Evolutionary conservation across 2,113 vertebrate species (phyloP).

Genomic region (Illadopsis cleaveri): DNA sequence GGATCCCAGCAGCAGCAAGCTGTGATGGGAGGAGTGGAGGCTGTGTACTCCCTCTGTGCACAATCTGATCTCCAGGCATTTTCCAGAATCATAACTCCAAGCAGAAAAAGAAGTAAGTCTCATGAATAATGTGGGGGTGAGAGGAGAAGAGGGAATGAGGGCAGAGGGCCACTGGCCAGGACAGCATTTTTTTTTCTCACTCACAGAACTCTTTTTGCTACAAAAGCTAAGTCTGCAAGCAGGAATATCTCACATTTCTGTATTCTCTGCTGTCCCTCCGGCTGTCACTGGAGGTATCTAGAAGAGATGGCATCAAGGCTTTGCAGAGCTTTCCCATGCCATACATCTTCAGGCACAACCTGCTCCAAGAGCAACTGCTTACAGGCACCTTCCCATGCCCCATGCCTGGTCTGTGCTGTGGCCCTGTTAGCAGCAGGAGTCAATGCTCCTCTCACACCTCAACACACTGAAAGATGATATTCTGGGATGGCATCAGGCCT

Average conservation of each 20-base stretch:
- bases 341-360: neutral
- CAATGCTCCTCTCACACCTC: neutral
- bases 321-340: neutral
- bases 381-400: neutral
- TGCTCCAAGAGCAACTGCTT: neutral
- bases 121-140: neutral
- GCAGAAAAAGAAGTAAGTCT: neutral
- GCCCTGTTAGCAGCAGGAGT: neutral
- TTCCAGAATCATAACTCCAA: neutral
- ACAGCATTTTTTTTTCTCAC: neutral
- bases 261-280: neutral
- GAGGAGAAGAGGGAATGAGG: neutral
- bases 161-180: neutral
- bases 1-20: neutral
- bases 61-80: neutral
- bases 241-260: neutral
- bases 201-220: neutral
- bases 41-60: neutral
- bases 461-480: neutral
- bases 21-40: neutral
- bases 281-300: neutral
- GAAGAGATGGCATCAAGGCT: neutral
- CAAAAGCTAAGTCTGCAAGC: neutral
- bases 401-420: fast-evolving
- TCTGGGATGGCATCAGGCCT: neutral